Conservation (phyloP, 1,140 invertebrate species). For the Drosophila pandora region DNA sequence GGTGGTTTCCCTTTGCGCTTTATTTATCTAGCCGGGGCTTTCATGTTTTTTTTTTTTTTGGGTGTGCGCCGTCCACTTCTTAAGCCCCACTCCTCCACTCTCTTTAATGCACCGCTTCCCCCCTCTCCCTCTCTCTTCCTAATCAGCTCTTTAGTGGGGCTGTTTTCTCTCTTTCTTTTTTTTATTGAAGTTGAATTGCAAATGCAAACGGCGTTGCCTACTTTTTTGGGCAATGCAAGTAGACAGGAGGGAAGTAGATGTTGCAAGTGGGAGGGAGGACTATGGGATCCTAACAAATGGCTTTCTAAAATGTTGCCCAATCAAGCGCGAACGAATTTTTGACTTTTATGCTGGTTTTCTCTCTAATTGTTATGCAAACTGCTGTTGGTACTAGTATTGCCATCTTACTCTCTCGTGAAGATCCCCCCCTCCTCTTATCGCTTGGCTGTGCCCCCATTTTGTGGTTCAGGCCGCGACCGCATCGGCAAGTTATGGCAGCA, state of each 20-base stretch:
- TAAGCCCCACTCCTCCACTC: not conserved
- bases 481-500: constrained; percentile 70
- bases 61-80: too few relatives aligned
- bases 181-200: constrained; percentile 39
- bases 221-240: constrained; percentile 27
- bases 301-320: constrained; percentile 51
- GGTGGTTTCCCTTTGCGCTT: constrained; percentile 23
- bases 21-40: constrained; percentile 57
- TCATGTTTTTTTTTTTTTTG: constrained; percentile 42
- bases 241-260: not conserved
- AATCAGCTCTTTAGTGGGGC: constrained; percentile 40
- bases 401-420: not conserved
- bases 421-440: constrained; percentile 3
- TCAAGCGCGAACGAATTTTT: constrained; percentile 57
- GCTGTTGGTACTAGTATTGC: constrained; percentile 30
- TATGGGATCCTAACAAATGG: constrained; percentile 30
- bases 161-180: too few relatives aligned
- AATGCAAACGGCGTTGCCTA: constrained; percentile 44
- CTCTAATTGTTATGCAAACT: constrained; percentile 72
- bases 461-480: constrained; percentile 51
- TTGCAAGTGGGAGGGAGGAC: not conserved
- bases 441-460: constrained; percentile 42
- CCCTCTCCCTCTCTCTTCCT: constrained; percentile 11
- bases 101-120: not conserved
- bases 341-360: constrained; percentile 59